phyloP scores from a whole-genome alignment of 2,888 invertebrate species.

The Aspidiotus destructor region DNA sequence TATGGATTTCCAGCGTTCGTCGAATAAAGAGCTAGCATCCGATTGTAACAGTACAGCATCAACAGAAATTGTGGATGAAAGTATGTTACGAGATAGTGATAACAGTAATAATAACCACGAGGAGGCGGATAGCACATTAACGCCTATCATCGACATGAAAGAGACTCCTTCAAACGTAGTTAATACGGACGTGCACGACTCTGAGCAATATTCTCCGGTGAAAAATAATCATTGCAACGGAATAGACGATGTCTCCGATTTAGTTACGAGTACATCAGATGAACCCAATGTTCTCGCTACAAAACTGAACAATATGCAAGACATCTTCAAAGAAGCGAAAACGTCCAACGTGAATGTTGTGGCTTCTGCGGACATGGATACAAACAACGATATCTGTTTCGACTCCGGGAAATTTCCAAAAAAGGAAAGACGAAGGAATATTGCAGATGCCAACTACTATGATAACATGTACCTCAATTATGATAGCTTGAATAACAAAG shows the following conservation, averaged over 20 bases:
- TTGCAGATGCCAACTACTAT: conserved; percentile 40
- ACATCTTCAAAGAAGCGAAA: conserved; percentile 51
- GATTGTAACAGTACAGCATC: not conserved
- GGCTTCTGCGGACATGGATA: conserved; percentile 41
- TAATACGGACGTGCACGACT: no score
- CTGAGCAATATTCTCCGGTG: no score
- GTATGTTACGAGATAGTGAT: not conserved
- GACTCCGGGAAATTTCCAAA: conserved; percentile 51
- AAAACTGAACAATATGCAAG: conserved; percentile 42
- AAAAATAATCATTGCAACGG: no score
- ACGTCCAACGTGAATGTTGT: conserved; percentile 51
- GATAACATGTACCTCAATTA: conserved; percentile 8
- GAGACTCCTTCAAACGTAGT: no score
- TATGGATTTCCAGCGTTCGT: conserved; percentile 3
- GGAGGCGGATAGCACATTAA: not conserved
- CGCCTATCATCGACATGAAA: no score
- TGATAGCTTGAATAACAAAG: conserved; percentile 37
- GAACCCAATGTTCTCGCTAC: no score
- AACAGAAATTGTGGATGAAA: not conserved
- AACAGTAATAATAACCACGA: not conserved
- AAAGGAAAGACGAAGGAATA: conserved; percentile 44
- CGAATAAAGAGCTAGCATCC: not conserved
- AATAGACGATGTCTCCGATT: no score
- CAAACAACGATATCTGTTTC: conserved; percentile 45
- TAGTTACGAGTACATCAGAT: no score